Evolutionary conservation across 1,140 invertebrate species (phyloP).

Genomic region (Cepaea nemoralis): DNA sequence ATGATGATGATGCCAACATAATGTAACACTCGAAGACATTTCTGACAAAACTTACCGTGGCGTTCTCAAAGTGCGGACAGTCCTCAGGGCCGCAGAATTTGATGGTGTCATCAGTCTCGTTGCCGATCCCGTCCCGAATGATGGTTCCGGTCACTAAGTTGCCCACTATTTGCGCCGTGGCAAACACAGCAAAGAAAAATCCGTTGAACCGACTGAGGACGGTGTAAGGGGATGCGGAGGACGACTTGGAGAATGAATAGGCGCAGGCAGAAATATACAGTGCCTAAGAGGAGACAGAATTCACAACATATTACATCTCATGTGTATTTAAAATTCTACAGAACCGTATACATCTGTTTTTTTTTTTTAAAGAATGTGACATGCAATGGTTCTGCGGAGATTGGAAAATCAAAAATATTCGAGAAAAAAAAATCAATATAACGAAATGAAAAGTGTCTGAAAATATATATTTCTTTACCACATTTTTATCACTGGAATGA

Average conservation of each 20-base stretch:
- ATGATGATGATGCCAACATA: no score
- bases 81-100: conserved; percentile 40
- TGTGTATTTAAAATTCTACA: no score
- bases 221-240: conserved; percentile 42
- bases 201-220: conserved; percentile 61
- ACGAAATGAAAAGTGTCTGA: no score
- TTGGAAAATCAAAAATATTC: no score
- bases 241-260: conserved; percentile 46
- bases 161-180: conserved; percentile 56
- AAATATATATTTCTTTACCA: no score
- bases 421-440: no score
- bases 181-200: conserved; percentile 57
- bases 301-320: not conserved
- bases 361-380: no score
- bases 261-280: conserved; percentile 58
- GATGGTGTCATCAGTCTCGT: conserved; percentile 36
- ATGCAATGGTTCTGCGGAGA: no score
- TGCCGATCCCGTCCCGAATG: conserved; percentile 42
- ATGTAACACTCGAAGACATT: no score
- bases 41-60: conserved; percentile 13
- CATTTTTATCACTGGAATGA: no score
- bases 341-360: no score
- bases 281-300: conserved; percentile 43
- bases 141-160: conserved; percentile 54
- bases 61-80: conserved; percentile 40